Evolutionary conservation across 1,140 invertebrate species (phyloP).

Genomic region (Papilio dardanus): DNA sequence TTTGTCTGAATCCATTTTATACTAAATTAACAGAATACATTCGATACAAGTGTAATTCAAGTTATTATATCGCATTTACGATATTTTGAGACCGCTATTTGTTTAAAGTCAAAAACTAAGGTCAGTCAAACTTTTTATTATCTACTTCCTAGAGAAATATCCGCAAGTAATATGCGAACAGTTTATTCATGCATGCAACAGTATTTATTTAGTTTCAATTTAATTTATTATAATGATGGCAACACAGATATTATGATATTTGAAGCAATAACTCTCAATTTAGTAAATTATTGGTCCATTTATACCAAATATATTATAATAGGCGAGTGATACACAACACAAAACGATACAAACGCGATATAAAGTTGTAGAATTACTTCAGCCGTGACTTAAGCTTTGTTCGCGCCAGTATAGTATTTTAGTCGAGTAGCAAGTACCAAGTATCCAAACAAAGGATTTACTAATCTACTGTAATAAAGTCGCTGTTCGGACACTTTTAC

Average conservation of each 20-base stretch:
- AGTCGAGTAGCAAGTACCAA: too few species aligned
- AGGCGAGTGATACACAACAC: too few species aligned
- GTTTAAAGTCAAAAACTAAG: not conserved
- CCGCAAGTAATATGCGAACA: conserved; percentile 2
- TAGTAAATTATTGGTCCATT: too few species aligned
- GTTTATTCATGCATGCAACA: conserved; percentile 6
- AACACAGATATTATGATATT: too few species aligned
- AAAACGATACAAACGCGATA: too few species aligned
- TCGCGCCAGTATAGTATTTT: too few species aligned
- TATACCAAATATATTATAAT: too few species aligned
- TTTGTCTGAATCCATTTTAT: not conserved
- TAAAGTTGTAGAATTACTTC: too few species aligned
- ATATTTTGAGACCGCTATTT: conserved; percentile 16
- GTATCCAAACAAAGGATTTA: too few species aligned
- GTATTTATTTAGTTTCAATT: not conserved
- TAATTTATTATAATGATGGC: conserved; percentile 2
- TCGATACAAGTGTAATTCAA: not conserved
- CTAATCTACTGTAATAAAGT: too few species aligned
- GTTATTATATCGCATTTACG: not conserved
- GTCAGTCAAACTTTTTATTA: conserved; percentile 17
- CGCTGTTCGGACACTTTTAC: too few species aligned
- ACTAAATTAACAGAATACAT: not conserved
- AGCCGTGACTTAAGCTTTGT: too few species aligned
- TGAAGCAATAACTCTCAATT: not conserved
- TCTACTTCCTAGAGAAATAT: conserved; percentile 22